Base-by-base conservation (phyloP, 2,888 invertebrate species). In the Crocallis elinguaria region DNA sequence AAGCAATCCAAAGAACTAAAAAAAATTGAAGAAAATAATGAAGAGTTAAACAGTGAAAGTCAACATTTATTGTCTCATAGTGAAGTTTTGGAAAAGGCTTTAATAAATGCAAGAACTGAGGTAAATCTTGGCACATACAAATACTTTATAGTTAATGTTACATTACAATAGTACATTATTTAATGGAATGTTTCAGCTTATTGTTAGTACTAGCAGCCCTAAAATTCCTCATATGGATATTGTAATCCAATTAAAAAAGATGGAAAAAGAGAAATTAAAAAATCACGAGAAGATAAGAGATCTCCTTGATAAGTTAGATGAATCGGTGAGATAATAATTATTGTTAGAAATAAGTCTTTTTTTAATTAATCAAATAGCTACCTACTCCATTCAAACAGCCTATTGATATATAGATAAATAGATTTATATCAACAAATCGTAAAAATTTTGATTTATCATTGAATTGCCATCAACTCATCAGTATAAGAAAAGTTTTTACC, bases 261-360 rank as follows among this genome's bases (percentile, higher is more conserved):
- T 90, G 72, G 84, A 77, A 60, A 58, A 73, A 48, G 87, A 88
- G 64, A 88, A 87, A 65, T 12, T 66, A 1, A 30, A 46, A 0
- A 80, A 75, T 48, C 77, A 77, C 14, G 67, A 71, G 14, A 81
- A 76, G 66, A 84, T 86, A 1, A 71, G 75, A 27, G 73, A 79
- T n/a, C 66, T 89, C 4, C 56, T 67, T 3, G 74, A 86, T 43
- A 79, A 77, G 71, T 62, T 86, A 55, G 82, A 88, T n/a, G 75
- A 80, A 69, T 74, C 77, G 67, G 90, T 90, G 78, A 65, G 51
- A 36, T 16, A 7, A 21, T 33, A 13, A 11, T 17, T 25, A n/a
- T 3, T 8, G 23, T 7, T 8, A 23, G 1, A 23, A 23, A 8
- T 5, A 5, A 8, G 7, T 8, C 23, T 2, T 1, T 3, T 6